Base-by-base conservation (phyloP, 37 sponge, comb jelly and placozoan genomes). In the Mnemiopsis leidyi region DNA sequence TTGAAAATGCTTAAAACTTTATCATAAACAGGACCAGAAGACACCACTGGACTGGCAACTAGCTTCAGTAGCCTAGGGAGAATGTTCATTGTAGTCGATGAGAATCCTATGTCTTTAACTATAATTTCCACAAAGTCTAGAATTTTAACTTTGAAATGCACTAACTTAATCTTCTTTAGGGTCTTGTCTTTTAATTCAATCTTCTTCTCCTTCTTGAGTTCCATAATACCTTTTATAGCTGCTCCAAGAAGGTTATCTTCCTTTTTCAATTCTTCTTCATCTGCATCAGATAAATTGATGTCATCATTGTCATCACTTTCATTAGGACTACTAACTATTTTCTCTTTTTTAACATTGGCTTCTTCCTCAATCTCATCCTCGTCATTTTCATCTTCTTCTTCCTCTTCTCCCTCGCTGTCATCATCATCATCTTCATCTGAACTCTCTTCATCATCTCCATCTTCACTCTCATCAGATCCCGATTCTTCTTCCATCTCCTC, bases 61-160 rank as follows among this genome's bases (percentile, higher is more conserved):
- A 85, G 90, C 35, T 40, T 9, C 25, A 85, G 29, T 23, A 85
- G 48, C 7, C 61, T 39, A 40, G 90, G 90, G 16, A 85, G 23
- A 36, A 85, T 40, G 25, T 18, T 85, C 61, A 85, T 39, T 38
- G 90, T 85, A 13, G 61, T 3, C 2, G 32, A 3, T 39, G 90
- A 29, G 1, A 85, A 40, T 23, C 90, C 90, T 24, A 85, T 37
- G 29, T 36, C 35, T 25, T 85, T 40, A 25, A 85, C 24, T 38
- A 85, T 40, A n/a, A 85, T 85, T 26, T 85, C 90, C n/a, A 85
- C 48, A 38, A 85, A 85, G 35, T 85, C 90, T 21, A 85, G 25
- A 1, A 85, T 39, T 25, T 85, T 85, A 28, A 85, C 90, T 23
- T 85, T 38, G 90, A 85, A 85, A 21, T 85, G 90, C 2, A 33